phyloP scores from a whole-genome alignment of 2,113 vertebrate species.

The Galbula dea region DNA sequence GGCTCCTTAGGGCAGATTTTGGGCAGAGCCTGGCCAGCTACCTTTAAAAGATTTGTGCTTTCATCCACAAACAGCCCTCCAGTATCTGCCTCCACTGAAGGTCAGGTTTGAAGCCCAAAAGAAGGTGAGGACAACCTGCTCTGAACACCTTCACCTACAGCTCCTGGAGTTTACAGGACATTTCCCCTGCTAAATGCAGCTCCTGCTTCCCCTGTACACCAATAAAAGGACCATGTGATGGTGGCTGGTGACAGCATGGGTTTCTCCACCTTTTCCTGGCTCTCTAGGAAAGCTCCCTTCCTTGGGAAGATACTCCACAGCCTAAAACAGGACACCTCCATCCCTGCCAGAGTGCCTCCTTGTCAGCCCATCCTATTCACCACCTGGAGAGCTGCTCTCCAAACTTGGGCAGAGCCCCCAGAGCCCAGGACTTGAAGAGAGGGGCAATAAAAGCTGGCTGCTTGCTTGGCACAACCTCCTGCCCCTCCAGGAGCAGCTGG shows the following conservation, averaged over 20 bases:
- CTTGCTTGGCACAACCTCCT: not conserved
- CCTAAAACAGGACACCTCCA: not conserved
- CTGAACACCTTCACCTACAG: not conserved
- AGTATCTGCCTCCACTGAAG: not conserved
- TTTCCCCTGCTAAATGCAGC: not conserved
- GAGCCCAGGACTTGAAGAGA: not conserved
- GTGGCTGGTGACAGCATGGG: fast-evolving
- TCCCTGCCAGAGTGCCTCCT: not conserved
- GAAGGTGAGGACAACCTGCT: not conserved
- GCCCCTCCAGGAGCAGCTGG: not conserved
- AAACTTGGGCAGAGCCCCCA: not conserved
- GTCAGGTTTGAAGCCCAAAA: not conserved
- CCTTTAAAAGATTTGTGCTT: not conserved
- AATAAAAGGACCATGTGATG: fast-evolving
- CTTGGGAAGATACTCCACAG: not conserved
- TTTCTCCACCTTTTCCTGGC: not conserved
- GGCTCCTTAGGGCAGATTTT: not conserved
- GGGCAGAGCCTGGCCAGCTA: not conserved
- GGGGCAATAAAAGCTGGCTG: fast-evolving
- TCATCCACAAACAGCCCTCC: not conserved
- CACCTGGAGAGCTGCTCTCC: not conserved
- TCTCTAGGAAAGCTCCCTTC: not conserved
- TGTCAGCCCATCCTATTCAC: not conserved
- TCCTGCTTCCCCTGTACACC: not conserved
- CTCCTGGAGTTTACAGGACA: not conserved